A percentile compares a stretch with the other conserved stretches of the same genome.
Evolutionary conservation across 1,140 invertebrate species (phyloP).

Genomic region (Cherax quadricarinatus): DNA sequence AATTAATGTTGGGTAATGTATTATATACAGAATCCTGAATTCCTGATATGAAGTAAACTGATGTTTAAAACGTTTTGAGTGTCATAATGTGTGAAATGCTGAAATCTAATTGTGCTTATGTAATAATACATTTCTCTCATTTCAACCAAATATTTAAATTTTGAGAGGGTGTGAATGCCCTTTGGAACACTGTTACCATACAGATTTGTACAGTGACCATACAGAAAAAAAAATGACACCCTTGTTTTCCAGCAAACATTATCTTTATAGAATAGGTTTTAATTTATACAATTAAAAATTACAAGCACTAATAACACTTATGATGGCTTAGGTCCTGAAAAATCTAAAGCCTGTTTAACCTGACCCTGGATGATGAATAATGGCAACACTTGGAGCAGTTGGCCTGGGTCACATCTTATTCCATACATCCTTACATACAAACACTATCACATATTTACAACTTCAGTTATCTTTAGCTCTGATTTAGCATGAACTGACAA

Average conservation of each 20-base stretch:
- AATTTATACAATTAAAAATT: not conserved
- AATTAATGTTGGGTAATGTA: too few relatives aligned
- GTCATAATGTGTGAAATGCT: too few relatives aligned
- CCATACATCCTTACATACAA: conserved; percentile 30
- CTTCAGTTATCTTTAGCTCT: not conserved
- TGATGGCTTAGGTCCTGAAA: not conserved
- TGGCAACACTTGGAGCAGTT: conserved; percentile 31
- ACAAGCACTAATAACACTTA: not conserved
- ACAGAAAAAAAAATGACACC: not conserved
- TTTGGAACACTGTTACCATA: not conserved
- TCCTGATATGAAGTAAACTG: too few relatives aligned
- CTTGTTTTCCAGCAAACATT: not conserved
- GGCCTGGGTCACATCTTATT: conserved; percentile 22
- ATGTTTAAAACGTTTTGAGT: too few relatives aligned
- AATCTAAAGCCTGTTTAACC: not conserved
- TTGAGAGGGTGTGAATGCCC: not conserved
- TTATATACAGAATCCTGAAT: too few relatives aligned
- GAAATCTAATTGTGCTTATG: not conserved
- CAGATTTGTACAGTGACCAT: not conserved
- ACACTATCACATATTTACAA: conserved; percentile 3
- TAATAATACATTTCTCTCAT: not conserved
- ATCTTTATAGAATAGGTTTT: not conserved
- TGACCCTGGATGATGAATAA: not conserved
- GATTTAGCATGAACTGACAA: not conserved
- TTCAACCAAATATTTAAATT: not conserved